These are phyloP conservation scores for Noctua janthe DNA, from an alignment of 2,888 invertebrate species.

Conservation along the genomic window DNA sequence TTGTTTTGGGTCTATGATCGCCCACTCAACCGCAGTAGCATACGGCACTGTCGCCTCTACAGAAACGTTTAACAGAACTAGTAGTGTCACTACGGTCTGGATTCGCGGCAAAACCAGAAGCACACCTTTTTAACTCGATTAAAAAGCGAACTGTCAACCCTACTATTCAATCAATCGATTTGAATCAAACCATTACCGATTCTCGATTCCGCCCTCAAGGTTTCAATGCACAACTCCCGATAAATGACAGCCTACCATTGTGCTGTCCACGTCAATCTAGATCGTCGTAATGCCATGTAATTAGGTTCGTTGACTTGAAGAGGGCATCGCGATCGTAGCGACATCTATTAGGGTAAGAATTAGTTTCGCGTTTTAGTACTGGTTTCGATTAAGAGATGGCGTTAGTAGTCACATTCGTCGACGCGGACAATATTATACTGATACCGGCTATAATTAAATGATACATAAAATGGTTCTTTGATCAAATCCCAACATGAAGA, in stretches of 20 bases:
- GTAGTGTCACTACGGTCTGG: neutral
- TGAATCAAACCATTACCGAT: slow-evolving; percentile 57
- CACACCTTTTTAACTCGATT: slow-evolving; percentile 2
- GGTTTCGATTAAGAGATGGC: slow-evolving; percentile 45
- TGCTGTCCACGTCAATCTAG: slow-evolving; percentile 66
- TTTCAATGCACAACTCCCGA: slow-evolving; percentile 61
- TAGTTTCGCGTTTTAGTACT: slow-evolving; percentile 30
- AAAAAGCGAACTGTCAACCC: slow-evolving; percentile 34
- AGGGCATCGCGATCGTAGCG: slow-evolving; percentile 47
- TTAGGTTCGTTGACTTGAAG: slow-evolving; percentile 56
- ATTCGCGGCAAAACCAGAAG: neutral
- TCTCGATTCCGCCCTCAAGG: slow-evolving; percentile 54
- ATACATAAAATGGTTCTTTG: no score
- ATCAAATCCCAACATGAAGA: no score
- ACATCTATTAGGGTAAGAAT: slow-evolving; percentile 53
- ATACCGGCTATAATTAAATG: neutral
- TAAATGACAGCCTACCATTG: slow-evolving; percentile 64
- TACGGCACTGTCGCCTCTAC: neutral
- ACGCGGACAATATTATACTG: no score
- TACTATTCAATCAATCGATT: slow-evolving; percentile 63
- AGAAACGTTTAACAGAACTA: neutral
- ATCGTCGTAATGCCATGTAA: slow-evolving; percentile 59
- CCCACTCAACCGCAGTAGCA: neutral
- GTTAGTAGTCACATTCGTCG: neutral
- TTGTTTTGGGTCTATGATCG: neutral